These are phyloP conservation scores for Lordiphosa clarofinis DNA, from an alignment of 1,140 invertebrate species.

Conservation along the genomic window DNA sequence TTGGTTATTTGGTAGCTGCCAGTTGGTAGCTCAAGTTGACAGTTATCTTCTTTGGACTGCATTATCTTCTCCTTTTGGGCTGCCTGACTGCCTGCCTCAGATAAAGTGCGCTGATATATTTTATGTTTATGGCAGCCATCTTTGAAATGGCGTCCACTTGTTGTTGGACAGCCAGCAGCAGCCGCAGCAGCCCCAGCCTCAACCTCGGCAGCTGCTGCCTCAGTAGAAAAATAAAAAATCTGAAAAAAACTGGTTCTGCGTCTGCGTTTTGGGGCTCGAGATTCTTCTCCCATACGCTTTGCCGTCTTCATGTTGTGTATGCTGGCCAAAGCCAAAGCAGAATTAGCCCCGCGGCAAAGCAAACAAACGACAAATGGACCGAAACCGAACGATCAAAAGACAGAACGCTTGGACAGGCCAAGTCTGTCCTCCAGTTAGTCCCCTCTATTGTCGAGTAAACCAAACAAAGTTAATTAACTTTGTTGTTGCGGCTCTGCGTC, in stretches of 20 bases:
- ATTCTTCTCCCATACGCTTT: conserved; percentile 40
- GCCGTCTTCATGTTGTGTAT: conserved; percentile 11
- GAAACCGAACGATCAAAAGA: conserved; percentile 75
- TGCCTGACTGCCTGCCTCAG: conserved; percentile 11
- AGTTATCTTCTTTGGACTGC: conserved; percentile 51
- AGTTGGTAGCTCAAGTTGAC: conserved; percentile 56
- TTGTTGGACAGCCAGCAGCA: conserved; percentile 37
- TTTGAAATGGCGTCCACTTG: conserved; percentile 75
- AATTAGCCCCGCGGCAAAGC: conserved; percentile 75
- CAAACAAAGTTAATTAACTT: conserved; percentile 77
- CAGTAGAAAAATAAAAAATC: conserved; percentile 10
- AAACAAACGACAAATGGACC: conserved; percentile 78
- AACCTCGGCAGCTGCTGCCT: conserved; percentile 30
- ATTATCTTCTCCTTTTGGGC: conserved; percentile 28
- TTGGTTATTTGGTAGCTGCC: conserved; percentile 19
- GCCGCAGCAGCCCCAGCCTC: conserved; percentile 25
- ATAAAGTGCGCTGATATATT: conserved; percentile 35
- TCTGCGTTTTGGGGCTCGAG: conserved; percentile 26
- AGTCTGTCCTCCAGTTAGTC: conserved; percentile 18
- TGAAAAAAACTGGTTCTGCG: conserved; percentile 38
- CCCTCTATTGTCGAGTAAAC: conserved; percentile 40
- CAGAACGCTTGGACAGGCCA: conserved; percentile 52
- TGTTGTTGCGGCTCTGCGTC: conserved; percentile 32
- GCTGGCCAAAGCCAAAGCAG: conserved; percentile 27
- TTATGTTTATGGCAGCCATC: conserved; percentile 76